Evolutionary conservation across 2,797 vertebrate genomes (phyloP).

Genomic region (Ciconia nigra): DNA sequence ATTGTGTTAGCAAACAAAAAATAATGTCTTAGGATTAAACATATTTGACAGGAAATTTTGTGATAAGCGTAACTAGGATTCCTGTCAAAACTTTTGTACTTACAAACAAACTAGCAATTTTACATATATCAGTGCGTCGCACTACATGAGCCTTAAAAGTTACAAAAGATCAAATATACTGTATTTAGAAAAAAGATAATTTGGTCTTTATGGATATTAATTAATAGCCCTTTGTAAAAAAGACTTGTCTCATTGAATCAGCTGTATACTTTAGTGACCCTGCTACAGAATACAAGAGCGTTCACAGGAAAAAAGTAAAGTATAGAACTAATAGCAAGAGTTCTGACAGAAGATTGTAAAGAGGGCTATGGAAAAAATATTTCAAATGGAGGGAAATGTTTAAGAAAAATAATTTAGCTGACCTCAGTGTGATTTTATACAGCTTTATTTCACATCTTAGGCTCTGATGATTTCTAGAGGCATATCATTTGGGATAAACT

Average conservation of each 20-base stretch:
- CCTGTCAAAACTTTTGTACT: not conserved
- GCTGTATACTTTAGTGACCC: not conserved
- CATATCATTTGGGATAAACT: not conserved
- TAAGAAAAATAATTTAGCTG: not conserved
- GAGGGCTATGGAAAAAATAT: not conserved
- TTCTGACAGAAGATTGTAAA: not conserved
- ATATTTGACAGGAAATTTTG: not conserved
- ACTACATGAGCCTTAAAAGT: not conserved
- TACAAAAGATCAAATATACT: not conserved
- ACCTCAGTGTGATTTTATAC: not conserved
- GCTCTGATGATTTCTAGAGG: slow-evolving; percentile 24
- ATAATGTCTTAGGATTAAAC: not conserved
- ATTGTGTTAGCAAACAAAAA: not conserved
- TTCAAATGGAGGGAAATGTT: not conserved
- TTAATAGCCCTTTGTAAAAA: not conserved
- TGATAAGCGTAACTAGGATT: not conserved
- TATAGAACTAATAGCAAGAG: not conserved
- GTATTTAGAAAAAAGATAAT: not conserved
- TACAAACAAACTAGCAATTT: not conserved
- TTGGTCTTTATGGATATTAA: not conserved
- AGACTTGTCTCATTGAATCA: not conserved
- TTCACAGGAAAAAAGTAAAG: not conserved
- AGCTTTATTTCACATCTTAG: not conserved
- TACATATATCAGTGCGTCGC: not conserved
- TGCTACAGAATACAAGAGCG: not conserved